These are phyloP conservation scores for Sitta europaea DNA, from an alignment of 2,113 vertebrate genomes.

Conservation along the genomic window DNA sequence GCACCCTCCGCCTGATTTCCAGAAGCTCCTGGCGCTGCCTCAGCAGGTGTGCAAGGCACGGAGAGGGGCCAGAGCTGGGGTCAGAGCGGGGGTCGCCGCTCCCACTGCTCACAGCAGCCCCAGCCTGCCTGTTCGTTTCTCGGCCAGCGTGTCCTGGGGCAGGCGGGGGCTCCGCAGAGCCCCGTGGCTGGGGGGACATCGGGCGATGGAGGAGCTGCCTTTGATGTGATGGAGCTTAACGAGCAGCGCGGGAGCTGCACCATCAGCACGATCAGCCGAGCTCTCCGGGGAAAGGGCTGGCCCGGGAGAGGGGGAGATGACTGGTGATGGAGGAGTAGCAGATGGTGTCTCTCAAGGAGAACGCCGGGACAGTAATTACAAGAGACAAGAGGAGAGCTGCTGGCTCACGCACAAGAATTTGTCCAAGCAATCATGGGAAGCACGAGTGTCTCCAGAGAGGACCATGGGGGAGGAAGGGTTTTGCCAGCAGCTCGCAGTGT, in stretches of 20 bases:
- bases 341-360: conserved; percentile 58
- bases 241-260: neutral
- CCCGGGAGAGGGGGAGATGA: neutral
- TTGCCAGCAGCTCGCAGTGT: neutral
- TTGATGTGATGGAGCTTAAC: neutral
- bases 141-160: neutral
- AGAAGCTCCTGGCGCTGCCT: neutral
- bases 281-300: neutral
- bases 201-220: neutral
- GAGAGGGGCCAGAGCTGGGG: neutral
- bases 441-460: neutral
- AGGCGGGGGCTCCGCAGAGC: neutral
- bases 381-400: conserved; percentile 45
- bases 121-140: neutral
- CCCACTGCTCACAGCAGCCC: neutral
- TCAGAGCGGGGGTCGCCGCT: neutral
- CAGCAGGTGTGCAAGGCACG: neutral
- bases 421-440: neutral
- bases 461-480: neutral
- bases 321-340: conserved; percentile 49
- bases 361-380: conserved; percentile 33
- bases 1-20: neutral
- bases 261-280: neutral
- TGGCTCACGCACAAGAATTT: conserved; percentile 5
- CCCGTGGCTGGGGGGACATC: neutral